A percentile compares a stretch with the other conserved stretches of the same genome.
Conservation (phyloP, 2,113 vertebrate species). For the Rhinoderma darwinii region DNA sequence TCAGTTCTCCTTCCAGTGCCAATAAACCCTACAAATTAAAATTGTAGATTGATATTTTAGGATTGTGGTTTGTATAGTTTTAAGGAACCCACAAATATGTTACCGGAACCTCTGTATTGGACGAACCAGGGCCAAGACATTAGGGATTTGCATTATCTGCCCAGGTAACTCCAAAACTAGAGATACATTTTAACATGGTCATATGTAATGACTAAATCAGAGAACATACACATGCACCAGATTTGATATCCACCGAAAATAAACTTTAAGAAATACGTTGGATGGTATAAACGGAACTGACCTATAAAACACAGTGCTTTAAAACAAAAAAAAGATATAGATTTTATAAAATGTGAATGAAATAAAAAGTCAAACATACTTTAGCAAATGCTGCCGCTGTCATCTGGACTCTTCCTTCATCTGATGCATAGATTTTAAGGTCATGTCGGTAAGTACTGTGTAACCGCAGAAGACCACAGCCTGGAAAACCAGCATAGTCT, state of each 20-base stretch:
- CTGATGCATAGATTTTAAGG: conserved; percentile 90
- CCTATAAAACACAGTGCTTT: background rate
- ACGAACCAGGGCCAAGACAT: background rate
- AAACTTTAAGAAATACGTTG: too few species aligned
- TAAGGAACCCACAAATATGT: background rate
- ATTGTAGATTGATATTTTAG: background rate
- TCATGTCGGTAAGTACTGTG: conserved; percentile 90
- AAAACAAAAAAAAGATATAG: background rate
- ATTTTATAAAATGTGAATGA: background rate
- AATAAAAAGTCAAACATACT: conserved; percentile 67
- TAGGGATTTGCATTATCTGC: background rate
- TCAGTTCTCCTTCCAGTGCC: conserved; percentile 87
- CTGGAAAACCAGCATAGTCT: conserved; percentile 89
- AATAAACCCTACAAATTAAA: conserved; percentile 77
- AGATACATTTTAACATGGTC: background rate
- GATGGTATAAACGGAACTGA: too few species aligned
- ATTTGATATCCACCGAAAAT: too few species aligned
- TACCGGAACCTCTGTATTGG: background rate
- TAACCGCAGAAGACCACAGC: conserved; percentile 86
- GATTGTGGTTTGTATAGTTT: too few species aligned
- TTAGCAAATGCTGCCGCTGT: conserved; percentile 91
- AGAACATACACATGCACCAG: background rate
- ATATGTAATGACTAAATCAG: background rate
- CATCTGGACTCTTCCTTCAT: conserved; percentile 90
- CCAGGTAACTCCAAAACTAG: background rate